Evolutionary conservation across 1,140 invertebrate species (phyloP).

Genomic region (Hylaeus volcanicus): DNA sequence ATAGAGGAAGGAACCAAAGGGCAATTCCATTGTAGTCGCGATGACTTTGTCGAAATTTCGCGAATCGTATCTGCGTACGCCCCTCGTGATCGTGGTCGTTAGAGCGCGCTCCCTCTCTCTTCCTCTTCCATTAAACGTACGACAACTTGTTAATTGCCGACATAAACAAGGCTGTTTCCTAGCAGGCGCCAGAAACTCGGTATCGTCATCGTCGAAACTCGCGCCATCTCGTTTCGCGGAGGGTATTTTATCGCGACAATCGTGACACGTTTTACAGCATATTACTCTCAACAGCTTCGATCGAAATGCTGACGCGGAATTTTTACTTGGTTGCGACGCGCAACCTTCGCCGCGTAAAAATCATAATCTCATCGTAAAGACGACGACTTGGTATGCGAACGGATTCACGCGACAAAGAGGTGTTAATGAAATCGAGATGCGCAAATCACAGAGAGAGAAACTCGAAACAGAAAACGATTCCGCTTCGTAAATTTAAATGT

Average conservation of each 20-base stretch:
- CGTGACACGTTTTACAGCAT: conserved; percentile 52
- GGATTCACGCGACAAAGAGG: not conserved
- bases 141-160: conserved; percentile 70
- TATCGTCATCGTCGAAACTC: not conserved
- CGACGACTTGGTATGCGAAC: too few relatives aligned
- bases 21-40: conserved; percentile 27
- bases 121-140: conserved; percentile 5
- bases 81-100: conserved; percentile 45
- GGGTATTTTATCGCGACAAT: conserved; percentile 63
- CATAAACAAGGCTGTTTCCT: conserved; percentile 68
- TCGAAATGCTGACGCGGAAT: not conserved
- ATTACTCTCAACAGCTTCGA: conserved; percentile 33
- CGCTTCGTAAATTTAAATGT: conserved; percentile 1
- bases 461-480: too few relatives aligned
- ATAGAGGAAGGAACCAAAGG: not conserved
- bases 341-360: not conserved
- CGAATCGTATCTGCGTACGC: conserved; percentile 37
- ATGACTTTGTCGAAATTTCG: conserved; percentile 57
- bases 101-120: conserved; percentile 43
- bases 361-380: conserved; percentile 31
- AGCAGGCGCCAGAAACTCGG: conserved; percentile 57
- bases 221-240: conserved; percentile 15
- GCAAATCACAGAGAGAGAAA: too few relatives aligned
- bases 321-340: not conserved
- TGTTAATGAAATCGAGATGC: too few relatives aligned